Evolutionary conservation across 2,888 invertebrate species (phyloP), one percentile per base, ranked within the genome.

Genomic region (Neoascia interrupta): DNA sequence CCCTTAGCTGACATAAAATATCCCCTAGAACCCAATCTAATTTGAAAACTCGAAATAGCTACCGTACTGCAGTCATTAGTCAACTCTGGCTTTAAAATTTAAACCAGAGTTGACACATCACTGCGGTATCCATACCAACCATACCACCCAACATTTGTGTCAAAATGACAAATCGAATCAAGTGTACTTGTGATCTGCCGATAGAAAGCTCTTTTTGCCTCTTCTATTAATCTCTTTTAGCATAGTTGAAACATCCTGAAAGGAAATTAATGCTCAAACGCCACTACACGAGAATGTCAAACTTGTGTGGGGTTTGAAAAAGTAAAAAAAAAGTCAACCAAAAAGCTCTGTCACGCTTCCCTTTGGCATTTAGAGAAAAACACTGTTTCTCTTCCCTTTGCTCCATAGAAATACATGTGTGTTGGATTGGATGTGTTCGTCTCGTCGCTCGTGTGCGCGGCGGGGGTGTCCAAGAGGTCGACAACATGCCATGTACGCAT

Each of bases 91-190:
- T 2, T 4, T 11, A 15, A 37, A 49, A 49, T 15, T 36, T 41
- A 28, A 28, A 43, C 16, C 11, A 6, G n/a, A n/a, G n/a, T n/a
- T n/a, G n/a, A n/a, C n/a, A n/a, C n/a, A n/a, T n/a, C n/a, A n/a
- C n/a, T n/a, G n/a, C n/a, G n/a, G n/a, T n/a, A n/a, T n/a, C n/a
- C n/a, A n/a, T n/a, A n/a, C n/a, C n/a, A 41, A 19, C 23, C 21
- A 49, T 34, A 58, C 58, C 23, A 37, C 56, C 18, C 56, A 26
- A 49, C 60, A 28, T 37, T 54, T 39, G 16, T 31, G 58, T 68
- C 49, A 58, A 68, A 68, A 39, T 70, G 70, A 70, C 64, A 70
- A 76, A 76, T 70, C 53, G 26, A 70, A 70, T 70, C 64, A 76
- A 76, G 53, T 60, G 54, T 45, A 47, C 75, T 58, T 53, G n/a